A percentile compares a stretch with the other conserved stretches of the same genome.
These are phyloP conservation scores for Triops longicaudatus DNA, from an alignment of 1,140 invertebrate species.

Conservation along the genomic window DNA sequence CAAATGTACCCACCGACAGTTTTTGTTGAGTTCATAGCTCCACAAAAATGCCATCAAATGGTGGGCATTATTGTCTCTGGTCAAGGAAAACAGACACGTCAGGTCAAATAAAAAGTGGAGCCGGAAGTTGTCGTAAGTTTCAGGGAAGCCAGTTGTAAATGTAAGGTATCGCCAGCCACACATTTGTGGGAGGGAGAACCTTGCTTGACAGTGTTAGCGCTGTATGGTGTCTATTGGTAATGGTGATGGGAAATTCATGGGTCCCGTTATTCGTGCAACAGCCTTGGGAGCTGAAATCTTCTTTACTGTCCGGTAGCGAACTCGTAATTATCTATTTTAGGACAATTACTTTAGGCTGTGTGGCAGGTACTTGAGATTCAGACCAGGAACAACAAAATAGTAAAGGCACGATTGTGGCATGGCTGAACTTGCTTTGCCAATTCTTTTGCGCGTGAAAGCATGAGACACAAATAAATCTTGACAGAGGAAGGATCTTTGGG, in stretches of 20 bases:
- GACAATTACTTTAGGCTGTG: not conserved
- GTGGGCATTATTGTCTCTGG: not conserved
- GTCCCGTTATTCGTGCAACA: not conserved
- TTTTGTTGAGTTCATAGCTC: not conserved
- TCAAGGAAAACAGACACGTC: not conserved
- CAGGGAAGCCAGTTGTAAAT: not conserved
- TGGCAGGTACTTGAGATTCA: not conserved
- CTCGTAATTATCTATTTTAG: not conserved
- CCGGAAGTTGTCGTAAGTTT: not conserved
- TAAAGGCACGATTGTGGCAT: not conserved
- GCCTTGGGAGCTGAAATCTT: not conserved
- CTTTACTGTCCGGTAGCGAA: not conserved
- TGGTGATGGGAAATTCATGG: conserved; percentile 6
- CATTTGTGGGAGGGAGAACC: not conserved
- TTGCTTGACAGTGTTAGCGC: not conserved
- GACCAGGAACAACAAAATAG: not conserved
- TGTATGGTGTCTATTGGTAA: not conserved
- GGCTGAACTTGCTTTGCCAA: too few relatives aligned
- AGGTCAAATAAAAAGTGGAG: not conserved
- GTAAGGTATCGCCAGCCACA: not conserved
- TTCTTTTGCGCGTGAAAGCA: too few relatives aligned
- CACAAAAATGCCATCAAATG: not conserved
- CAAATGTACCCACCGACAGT: not conserved
- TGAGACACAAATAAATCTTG: too few relatives aligned
- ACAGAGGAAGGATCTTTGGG: too few relatives aligned